Conservation (phyloP, 2,797 vertebrate genomes). For the Masticophis lateralis region DNA sequence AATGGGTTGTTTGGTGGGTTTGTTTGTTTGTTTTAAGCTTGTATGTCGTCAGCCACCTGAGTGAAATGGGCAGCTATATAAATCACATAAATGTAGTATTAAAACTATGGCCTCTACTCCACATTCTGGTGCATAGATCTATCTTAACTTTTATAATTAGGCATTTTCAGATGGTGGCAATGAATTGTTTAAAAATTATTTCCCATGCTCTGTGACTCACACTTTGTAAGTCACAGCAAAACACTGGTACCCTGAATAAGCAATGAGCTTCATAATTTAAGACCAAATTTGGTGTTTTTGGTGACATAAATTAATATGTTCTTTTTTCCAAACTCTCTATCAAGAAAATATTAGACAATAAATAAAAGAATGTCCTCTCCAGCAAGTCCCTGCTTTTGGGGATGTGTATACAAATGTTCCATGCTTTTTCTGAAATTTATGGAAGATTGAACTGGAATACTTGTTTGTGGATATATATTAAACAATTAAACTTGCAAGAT, state of each 20-base stretch:
- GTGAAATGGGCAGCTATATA: background rate
- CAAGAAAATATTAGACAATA: background rate
- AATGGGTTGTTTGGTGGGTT: background rate
- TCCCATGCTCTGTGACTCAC: conserved; percentile 45
- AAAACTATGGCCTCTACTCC: background rate
- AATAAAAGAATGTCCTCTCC: conserved; percentile 18
- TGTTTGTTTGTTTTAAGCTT: background rate
- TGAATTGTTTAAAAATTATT: conserved; percentile 55
- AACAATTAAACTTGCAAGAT: background rate
- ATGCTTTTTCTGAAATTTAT: background rate
- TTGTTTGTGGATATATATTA: background rate
- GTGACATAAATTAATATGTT: background rate
- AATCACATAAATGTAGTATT: background rate
- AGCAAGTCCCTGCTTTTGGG: background rate
- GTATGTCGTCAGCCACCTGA: background rate
- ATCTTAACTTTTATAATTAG: conserved; percentile 38
- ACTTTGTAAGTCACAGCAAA: conserved; percentile 34
- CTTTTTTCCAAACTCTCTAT: conserved; percentile 2
- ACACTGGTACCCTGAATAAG: background rate
- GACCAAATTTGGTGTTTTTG: conserved; percentile 15
- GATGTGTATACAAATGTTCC: background rate
- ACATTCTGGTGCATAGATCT: background rate
- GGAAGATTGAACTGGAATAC: background rate
- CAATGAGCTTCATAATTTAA: background rate
- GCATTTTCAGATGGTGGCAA: conserved; percentile 24